Conservation (phyloP, 1,140 invertebrate species). For the Liolophura sinensis region DNA sequence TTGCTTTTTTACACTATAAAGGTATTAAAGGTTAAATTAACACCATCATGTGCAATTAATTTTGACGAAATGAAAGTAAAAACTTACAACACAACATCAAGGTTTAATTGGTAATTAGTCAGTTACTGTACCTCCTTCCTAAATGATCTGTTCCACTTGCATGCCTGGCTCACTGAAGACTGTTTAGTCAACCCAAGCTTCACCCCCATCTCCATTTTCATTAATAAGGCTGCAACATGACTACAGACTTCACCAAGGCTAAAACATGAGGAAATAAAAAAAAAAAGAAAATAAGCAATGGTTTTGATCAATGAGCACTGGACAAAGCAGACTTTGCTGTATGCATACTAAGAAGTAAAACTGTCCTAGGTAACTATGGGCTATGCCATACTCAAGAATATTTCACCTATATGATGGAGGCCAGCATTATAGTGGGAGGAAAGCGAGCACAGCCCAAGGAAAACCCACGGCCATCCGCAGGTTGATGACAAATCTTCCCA, state of each 20-base stretch:
- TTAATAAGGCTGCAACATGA: slow-evolving; percentile 20
- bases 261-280: slow-evolving; percentile 2
- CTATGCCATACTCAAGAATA: too few relatives aligned
- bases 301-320: too few relatives aligned
- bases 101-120: neutral
- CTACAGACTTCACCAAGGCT: slow-evolving; percentile 23
- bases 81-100: neutral
- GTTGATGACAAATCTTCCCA: too few relatives aligned
- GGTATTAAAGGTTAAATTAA: neutral
- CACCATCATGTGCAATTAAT: neutral
- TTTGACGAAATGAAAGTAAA: neutral
- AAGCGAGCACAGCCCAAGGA: too few relatives aligned
- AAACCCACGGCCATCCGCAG: too few relatives aligned
- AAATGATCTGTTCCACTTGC: slow-evolving; percentile 14
- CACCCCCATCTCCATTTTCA: slow-evolving; percentile 16
- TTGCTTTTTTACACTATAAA: neutral
- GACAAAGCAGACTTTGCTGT: too few relatives aligned
- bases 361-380: too few relatives aligned
- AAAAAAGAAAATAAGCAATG: slow-evolving; percentile 7
- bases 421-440: too few relatives aligned
- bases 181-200: slow-evolving; percentile 11
- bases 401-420: too few relatives aligned
- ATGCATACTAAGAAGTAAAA: too few relatives aligned
- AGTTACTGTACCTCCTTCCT: slow-evolving; percentile 11
- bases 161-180: slow-evolving; percentile 13